phyloP scores from a whole-genome alignment of 2,113 vertebrate genomes.

The Jaculus jaculus region DNA sequence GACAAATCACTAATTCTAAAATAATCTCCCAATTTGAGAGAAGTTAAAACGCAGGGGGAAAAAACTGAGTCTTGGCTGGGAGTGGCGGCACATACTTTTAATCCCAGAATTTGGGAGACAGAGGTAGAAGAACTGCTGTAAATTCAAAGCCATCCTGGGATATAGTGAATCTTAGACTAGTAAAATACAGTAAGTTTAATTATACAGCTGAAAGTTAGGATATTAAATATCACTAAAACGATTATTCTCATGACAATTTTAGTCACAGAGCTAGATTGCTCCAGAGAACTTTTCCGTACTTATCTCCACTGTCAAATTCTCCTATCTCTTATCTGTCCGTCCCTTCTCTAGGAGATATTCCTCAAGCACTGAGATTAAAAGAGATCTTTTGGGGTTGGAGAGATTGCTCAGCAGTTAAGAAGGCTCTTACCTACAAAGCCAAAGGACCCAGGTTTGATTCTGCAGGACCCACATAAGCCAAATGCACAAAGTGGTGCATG shows the following conservation, averaged over 20 bases:
- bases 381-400: too few species aligned
- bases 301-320: neutral
- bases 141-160: too few species aligned
- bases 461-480: too few species aligned
- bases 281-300: slow-evolving; percentile 8
- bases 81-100: too few species aligned
- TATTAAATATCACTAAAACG: slow-evolving; percentile 27
- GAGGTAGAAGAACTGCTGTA: too few species aligned
- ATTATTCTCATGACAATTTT: slow-evolving; percentile 42
- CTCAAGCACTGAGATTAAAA: neutral
- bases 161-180: slow-evolving; percentile 44
- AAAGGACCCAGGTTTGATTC: too few species aligned
- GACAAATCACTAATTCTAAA: slow-evolving; percentile 2
- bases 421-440: too few species aligned
- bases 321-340: neutral
- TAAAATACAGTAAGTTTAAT: slow-evolving; percentile 40
- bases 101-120: too few species aligned
- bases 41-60: slow-evolving; percentile 11
- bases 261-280: slow-evolving; percentile 24
- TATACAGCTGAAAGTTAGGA: neutral
- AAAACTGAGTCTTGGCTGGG: too few species aligned
- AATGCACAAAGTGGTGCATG: too few species aligned
- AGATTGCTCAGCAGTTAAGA: too few species aligned
- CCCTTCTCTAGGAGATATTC: neutral
- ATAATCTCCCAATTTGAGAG: slow-evolving; percentile 5